Conservation (phyloP, 2,113 vertebrate genomes). For the Pycnonotus jocosus region DNA sequence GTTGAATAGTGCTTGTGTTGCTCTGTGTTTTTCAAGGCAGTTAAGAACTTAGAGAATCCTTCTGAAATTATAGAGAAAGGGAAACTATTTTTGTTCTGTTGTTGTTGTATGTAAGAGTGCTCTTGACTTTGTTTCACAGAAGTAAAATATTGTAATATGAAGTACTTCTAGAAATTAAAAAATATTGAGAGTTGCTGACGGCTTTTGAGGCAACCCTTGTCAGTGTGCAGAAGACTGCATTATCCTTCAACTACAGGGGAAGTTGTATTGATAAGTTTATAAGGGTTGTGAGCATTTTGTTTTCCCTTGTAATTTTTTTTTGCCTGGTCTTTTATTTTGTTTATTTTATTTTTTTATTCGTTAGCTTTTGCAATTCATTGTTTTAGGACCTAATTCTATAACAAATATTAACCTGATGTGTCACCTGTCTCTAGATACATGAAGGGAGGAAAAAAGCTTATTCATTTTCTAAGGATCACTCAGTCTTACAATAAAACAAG, state of each 20-base stretch:
- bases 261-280: not conserved
- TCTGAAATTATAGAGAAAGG: not conserved
- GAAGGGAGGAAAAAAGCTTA: not conserved
- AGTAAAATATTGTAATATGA: not conserved
- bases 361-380: not conserved
- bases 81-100: not conserved
- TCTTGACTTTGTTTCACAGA: not conserved
- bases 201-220: not conserved
- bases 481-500: not conserved
- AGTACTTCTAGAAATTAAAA: not conserved
- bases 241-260: not conserved
- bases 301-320: not conserved
- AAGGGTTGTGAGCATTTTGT: not conserved
- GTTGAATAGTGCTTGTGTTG: not conserved
- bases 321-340: not conserved
- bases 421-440: rapidly evolving
- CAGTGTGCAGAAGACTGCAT: not conserved
- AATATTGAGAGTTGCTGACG: not conserved
- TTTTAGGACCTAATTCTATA: not conserved
- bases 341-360: not conserved
- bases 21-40: not conserved
- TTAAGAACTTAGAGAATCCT: not conserved
- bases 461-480: not conserved
- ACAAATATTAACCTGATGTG: not conserved
- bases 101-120: not conserved